phyloP scores from a whole-genome alignment of 2,113 vertebrate species.

The Nyctereutes procyonoides region DNA sequence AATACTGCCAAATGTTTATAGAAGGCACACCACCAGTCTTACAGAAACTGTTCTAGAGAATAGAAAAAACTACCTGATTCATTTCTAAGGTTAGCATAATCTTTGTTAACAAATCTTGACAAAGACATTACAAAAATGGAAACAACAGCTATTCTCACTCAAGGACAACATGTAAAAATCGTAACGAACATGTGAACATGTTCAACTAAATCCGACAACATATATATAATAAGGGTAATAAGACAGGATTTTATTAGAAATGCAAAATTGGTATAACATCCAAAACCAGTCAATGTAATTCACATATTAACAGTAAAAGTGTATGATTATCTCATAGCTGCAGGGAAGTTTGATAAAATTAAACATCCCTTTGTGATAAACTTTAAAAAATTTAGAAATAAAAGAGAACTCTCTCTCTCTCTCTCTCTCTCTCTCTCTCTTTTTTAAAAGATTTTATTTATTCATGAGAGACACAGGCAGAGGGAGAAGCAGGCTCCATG shows the following conservation, averaged over 20 bases:
- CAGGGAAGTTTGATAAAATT: constrained; percentile 47
- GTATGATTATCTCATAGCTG: background rate
- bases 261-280: constrained; percentile 39
- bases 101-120: constrained; percentile 52
- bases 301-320: constrained; percentile 42
- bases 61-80: background rate
- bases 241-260: constrained; percentile 34
- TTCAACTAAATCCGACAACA: background rate
- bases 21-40: background rate
- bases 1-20: constrained; percentile 42
- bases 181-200: constrained; percentile 3
- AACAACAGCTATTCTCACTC: background rate
- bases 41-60: background rate
- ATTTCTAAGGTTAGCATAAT: constrained; percentile 39
- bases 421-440: no score
- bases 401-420: background rate
- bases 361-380: constrained; percentile 31
- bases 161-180: constrained; percentile 45
- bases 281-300: background rate
- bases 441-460: no score
- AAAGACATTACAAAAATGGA: constrained; percentile 12
- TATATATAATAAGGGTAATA: constrained; percentile 6
- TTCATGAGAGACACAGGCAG: no score
- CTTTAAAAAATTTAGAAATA: constrained; percentile 42
- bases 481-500: no score